Conservation (phyloP, 2,888 invertebrate species). For the Caenorhabditis becei region DNA sequence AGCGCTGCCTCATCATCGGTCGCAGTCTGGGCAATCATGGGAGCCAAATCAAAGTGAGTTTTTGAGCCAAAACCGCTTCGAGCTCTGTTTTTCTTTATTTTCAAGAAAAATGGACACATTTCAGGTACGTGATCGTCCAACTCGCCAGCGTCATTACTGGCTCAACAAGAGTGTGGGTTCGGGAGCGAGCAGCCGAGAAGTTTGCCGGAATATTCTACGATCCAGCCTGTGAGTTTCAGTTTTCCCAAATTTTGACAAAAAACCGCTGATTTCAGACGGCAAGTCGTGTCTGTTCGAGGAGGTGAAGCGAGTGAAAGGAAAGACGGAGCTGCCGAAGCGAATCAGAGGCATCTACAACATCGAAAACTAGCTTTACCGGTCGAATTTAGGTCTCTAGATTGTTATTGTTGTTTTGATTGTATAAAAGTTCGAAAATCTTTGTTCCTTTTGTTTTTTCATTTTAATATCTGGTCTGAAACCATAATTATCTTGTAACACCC, state of each 20-base stretch:
- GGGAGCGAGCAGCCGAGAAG: conserved; percentile 78
- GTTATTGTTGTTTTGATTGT: conserved; percentile 36
- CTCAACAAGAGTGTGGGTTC: conserved; percentile 77
- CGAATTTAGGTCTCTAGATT: conserved; percentile 52
- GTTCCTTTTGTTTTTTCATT: conserved; percentile 9
- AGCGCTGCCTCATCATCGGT: background rate
- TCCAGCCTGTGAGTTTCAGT: conserved; percentile 74
- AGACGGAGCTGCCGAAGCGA: conserved; percentile 72
- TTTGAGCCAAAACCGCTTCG: background rate
- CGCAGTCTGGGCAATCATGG: conserved; percentile 65
- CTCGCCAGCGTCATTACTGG: conserved; percentile 79
- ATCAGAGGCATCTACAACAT: conserved; percentile 76
- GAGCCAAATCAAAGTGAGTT: conserved; percentile 80
- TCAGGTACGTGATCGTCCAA: conserved; percentile 79
- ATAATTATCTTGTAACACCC: background rate
- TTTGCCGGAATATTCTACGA: conserved; percentile 78
- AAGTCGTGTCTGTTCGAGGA: conserved; percentile 86
- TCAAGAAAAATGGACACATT: conserved; percentile 13
- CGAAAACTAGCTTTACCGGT: conserved; percentile 57
- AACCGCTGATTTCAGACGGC: conserved; percentile 86
- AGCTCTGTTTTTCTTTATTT: too few relatives aligned
- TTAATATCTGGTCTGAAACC: conserved; percentile 13
- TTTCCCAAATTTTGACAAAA: background rate
- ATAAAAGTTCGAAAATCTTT: conserved; percentile 2
- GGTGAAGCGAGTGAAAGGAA: conserved; percentile 88